Evolutionary conservation across 1,140 invertebrate species (phyloP), one percentile per base, ranked within the genome.

Genomic region (Trichogramma pretiosum): DNA sequence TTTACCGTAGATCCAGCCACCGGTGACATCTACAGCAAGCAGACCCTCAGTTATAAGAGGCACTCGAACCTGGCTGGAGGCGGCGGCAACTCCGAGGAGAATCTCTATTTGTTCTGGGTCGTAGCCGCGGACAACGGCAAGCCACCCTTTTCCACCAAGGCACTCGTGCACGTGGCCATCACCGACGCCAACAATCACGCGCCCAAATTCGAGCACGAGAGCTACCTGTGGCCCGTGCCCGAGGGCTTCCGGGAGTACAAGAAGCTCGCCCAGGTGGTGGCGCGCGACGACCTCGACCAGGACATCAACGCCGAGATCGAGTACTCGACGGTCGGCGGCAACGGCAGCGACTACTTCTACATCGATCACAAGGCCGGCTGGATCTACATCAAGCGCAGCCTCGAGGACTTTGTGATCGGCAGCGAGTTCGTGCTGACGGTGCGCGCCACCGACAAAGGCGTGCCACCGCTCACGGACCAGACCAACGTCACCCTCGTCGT

Each of bases 11-110:
- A 97, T 69, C 86, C 90, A 1, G 83, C 86, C 1, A 91, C 84
- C 22, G 93, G 93, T 1, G 87, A 92, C 60, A 81, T 98, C 16
- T 84, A 85, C 50, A 90, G 89, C 46, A 93, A 93, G 65, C 78
- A 82, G 59, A 77, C 78, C 1, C 73, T 95, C 33, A 77, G 79
- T 46, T 95, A 92, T 63, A 89, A 89, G 60, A 82, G 86, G 61
- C 86, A 84, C 0, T 80, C 81, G 46, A 68, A 81, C 42, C 79
- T 83, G 41, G 74, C 79, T 2, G n/a, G n/a, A n/a, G n/a, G n/a
- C n/a, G n/a, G n/a, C n/a, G n/a, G n/a, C n/a, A n/a, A n/a, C n/a
- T 92, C 87, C 0, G 87, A 89, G 1, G 89, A 93, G 64, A 96
- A 96, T 68, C 78, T 84, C 44, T 91, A 93, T 57, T 78, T 83